These are phyloP conservation scores for Sylvicola cinctus DNA, from an alignment of 2,888 invertebrate species.

Conservation along the genomic window DNA sequence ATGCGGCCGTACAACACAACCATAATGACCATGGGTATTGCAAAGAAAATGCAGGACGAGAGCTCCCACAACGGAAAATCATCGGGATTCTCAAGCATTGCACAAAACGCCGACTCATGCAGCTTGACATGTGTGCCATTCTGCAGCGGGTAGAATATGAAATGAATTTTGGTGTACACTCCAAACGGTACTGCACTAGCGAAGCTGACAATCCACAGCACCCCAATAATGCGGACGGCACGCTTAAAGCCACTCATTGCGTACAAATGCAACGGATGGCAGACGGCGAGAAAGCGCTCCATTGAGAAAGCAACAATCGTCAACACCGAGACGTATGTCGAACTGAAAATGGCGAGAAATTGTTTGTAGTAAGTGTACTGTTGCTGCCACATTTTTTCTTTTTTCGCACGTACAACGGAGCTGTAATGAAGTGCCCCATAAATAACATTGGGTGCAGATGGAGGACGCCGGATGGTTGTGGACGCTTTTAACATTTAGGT, in stretches of 20 bases:
- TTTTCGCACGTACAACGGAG: too few species aligned
- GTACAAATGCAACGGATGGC: slow-evolving; percentile 67
- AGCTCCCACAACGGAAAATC: slow-evolving; percentile 55
- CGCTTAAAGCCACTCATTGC: slow-evolving; percentile 64
- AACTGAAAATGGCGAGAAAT: slow-evolving; percentile 33
- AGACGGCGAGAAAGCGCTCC: slow-evolving; percentile 79
- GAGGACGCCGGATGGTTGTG: too few species aligned
- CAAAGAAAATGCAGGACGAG: slow-evolving; percentile 65
- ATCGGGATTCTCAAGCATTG: slow-evolving; percentile 38
- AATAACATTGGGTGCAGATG: too few species aligned
- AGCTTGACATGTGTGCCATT: too few species aligned
- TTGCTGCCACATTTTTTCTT: neutral
- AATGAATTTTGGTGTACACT: slow-evolving; percentile 49
- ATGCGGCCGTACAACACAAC: slow-evolving; percentile 59
- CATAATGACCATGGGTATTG: slow-evolving; percentile 50
- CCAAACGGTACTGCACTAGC: slow-evolving; percentile 60
- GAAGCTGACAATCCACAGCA: slow-evolving; percentile 56
- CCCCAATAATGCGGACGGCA: slow-evolving; percentile 57
- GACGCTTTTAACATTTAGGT: too few species aligned
- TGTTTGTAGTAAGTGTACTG: neutral
- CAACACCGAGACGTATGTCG: slow-evolving; percentile 74
- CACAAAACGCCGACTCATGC: slow-evolving; percentile 58
- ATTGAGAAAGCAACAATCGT: slow-evolving; percentile 84
- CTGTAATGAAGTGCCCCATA: too few species aligned
- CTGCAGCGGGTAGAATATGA: slow-evolving; percentile 42